Evolutionary conservation across 2,888 invertebrate species (phyloP), one percentile per base, ranked within the genome.

Genomic region (Monochamus alternatus): DNA sequence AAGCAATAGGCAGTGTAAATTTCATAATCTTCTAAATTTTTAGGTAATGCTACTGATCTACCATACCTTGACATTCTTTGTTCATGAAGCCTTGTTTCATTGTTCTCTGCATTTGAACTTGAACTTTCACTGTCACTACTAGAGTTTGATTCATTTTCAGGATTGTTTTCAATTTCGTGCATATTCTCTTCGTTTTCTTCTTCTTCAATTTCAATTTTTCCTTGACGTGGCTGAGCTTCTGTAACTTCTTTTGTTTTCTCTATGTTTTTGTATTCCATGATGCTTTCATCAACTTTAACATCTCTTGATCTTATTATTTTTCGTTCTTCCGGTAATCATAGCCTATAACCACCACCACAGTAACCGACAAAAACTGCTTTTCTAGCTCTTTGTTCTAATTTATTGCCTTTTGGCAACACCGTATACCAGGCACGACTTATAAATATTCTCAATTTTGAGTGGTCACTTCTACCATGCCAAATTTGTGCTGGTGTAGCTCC

Each of bases 361-460:
- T 51, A 51, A 51, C 51, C 9, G 9, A 51, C 51, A 12, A 51
- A 51, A 9, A 9, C n/a, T 9, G n/a, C n/a, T 51, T 8, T 9
- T n/a, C n/a, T 51, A 12, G 51, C 51, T 51, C n/a, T 51, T 51
- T 9, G 51, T 51, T 51, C 12, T 51, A 51, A n/a, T 51, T 51
- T 51, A 12, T 51, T 9, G n/a, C 12, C n/a, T 51, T n/a, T 51
- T 12, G 51, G 9, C 8, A 51, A 51, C 9, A 31, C 60, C 22
- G 12, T 22, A 12, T 12, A 9, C 60, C 60, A 60, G 8, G 60
- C 32, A 10, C 12, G 30, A 73, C 77, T 73, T 70, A 80, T 81
- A 76, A 82, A 84, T 66, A 82, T 68, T 76, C 73, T 74, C 59
- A 79, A 65, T 70, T 76, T 80, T 47, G 55, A 64, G 55, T 81